Conservation (phyloP, 2,113 vertebrate genomes). For the Rhinopomastus cyanomelas region DNA sequence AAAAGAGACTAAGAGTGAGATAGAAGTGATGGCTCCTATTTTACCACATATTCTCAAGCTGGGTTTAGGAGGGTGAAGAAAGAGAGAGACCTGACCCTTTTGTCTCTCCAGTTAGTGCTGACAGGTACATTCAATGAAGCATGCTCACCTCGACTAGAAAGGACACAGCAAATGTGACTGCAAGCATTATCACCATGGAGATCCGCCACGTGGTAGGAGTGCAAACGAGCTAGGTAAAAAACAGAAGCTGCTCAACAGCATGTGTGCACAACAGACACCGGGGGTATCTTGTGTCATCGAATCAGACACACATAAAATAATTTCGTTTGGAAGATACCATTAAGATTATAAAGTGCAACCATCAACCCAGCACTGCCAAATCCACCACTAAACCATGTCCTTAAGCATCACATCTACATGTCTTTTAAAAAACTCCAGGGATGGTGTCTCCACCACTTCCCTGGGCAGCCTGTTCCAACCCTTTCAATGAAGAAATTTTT, state of each 20-base stretch:
- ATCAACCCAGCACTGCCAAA: neutral
- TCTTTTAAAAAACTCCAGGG: too few species aligned
- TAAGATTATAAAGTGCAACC: neutral
- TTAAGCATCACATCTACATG: too few species aligned
- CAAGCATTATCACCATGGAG: slow-evolving; percentile 72
- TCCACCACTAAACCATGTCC: neutral
- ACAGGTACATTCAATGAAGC: neutral
- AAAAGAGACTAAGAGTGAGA: neutral
- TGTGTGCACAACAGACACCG: neutral
- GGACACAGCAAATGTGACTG: slow-evolving; percentile 68
- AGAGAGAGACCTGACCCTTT: neutral
- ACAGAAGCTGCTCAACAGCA: neutral
- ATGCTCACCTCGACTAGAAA: slow-evolving; percentile 72
- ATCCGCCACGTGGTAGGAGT: slow-evolving; percentile 72
- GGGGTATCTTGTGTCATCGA: neutral
- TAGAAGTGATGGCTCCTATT: neutral
- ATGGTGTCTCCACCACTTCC: too few species aligned
- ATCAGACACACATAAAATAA: neutral
- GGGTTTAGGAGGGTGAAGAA: neutral
- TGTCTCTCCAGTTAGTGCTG: neutral
- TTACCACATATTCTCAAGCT: neutral
- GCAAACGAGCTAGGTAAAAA: slow-evolving; percentile 70
- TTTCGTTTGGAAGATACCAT: neutral
- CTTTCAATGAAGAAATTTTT: too few species aligned
- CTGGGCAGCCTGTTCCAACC: too few species aligned